Conservation (phyloP, 2,888 invertebrate genomes). For the Julus scandinavius region DNA sequence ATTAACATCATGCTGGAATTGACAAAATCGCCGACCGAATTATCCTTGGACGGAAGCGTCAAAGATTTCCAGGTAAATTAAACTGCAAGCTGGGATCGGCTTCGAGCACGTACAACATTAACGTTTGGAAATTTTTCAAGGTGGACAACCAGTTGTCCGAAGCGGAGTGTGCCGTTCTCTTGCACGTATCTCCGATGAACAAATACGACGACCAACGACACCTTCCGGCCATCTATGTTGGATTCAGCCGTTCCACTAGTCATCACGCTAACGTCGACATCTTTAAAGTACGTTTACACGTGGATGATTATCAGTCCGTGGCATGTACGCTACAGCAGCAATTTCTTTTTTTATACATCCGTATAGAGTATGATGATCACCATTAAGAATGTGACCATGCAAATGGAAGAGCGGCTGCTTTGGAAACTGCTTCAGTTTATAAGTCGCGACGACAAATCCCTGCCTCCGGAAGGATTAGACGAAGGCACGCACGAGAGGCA, state of each 20-base stretch:
- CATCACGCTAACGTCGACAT: constrained; percentile 83
- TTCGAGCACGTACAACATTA: not conserved
- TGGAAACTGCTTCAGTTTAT: constrained; percentile 73
- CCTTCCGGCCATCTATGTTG: constrained; percentile 81
- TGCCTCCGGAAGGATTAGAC: constrained; percentile 72
- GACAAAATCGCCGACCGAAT: constrained; percentile 62
- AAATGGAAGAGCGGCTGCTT: constrained; percentile 87
- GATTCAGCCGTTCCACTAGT: constrained; percentile 79
- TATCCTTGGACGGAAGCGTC: constrained; percentile 75
- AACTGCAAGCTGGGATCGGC: constrained; percentile 7
- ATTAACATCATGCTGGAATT: constrained; percentile 66
- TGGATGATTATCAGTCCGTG: too few species aligned
- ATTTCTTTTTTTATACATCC: not conserved
- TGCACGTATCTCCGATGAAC: constrained; percentile 76
- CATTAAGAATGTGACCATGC: constrained; percentile 83
- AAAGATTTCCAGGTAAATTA: constrained; percentile 76
- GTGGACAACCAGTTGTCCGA: constrained; percentile 86
- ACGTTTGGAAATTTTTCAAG: not conserved
- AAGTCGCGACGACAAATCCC: constrained; percentile 68
- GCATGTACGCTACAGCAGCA: not conserved
- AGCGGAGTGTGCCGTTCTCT: constrained; percentile 83
- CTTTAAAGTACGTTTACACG: constrained; percentile 71
- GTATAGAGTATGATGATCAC: constrained; percentile 76
- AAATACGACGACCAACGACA: constrained; percentile 65
- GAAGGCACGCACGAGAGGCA: constrained; percentile 85